Evolutionary conservation across 2,888 invertebrate genomes (phyloP), one percentile per base, ranked within the genome.

Genomic region (Netelia inedita): DNA sequence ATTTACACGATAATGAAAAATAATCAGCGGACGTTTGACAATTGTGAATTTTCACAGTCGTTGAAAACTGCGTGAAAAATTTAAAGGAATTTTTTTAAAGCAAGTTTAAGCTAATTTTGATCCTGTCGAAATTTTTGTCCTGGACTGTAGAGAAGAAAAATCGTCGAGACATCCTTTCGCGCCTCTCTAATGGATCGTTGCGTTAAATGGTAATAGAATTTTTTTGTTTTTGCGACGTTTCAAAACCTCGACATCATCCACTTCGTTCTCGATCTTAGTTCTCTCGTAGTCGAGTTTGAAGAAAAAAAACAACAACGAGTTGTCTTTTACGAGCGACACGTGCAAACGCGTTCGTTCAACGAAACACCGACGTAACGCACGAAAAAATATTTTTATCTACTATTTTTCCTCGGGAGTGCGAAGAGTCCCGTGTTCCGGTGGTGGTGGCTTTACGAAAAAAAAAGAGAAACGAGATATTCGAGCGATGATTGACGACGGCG

Each of bases 401-500:
- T 69, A 59, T 43, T 76, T 63, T 79, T 68, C 16, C 53, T 68
- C 28, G 19, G 28, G 61, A 63, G 66, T 23, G 28, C 28, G 23
- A 14, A 53, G 53, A 53, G 41, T 53, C 28, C 53, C 53, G 46
- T 14, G 28, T 19, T 55, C 53, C 68, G 55, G 28, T 28, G 28
- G 5, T 28, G 28, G 5, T 63, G 53, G 57, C 50, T 23, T 66
- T 66, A 35, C 11, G 72, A 46, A 73, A 59, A 41, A 59, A 55
- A 74, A 74, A 50, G 73, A 59, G 63, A 23, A 28, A 50, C 59
- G 72, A n/a, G 57, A 28, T 28, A 28, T 28, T 28, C 28, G 53
- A 19, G 21, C 68, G 68, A 79, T 82, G 78, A 82, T 79, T 79
- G 78, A 72, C 82, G 82, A 82, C 63, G 41, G 66, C 19, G 46